Evolutionary conservation across 2,113 vertebrate species (phyloP).

Genomic region (Plecotus auritus): DNA sequence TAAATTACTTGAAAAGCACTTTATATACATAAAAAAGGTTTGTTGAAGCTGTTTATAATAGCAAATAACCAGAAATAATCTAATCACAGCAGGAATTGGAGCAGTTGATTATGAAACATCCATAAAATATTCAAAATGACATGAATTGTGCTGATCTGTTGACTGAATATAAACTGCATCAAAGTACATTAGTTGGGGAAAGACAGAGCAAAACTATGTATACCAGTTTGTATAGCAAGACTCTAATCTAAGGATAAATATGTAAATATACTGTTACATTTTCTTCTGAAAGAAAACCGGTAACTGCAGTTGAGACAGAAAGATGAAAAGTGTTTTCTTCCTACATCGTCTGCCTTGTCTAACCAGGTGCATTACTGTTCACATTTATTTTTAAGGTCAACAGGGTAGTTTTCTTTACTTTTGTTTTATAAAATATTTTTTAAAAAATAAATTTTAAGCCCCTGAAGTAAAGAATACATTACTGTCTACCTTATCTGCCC

Average conservation of each 20-base stretch:
- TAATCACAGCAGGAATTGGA: background rate
- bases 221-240: background rate
- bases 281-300: background rate
- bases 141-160: background rate
- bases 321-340: background rate
- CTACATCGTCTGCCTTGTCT: background rate
- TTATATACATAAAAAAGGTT: background rate
- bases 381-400: background rate
- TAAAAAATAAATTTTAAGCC: slow-evolving; percentile 6
- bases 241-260: background rate
- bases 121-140: background rate
- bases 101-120: background rate
- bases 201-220: background rate
- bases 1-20: background rate
- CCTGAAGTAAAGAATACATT: background rate
- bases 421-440: background rate
- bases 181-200: background rate
- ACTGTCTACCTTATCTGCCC: background rate
- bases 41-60: background rate
- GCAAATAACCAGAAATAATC: slow-evolving; percentile 11
- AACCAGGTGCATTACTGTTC: background rate
- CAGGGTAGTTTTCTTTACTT: background rate
- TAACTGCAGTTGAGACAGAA: background rate
- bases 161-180: background rate
- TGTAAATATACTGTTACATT: background rate